Evolutionary conservation across 2,888 invertebrate species (phyloP).

Genomic region (Biston stratarius): DNA sequence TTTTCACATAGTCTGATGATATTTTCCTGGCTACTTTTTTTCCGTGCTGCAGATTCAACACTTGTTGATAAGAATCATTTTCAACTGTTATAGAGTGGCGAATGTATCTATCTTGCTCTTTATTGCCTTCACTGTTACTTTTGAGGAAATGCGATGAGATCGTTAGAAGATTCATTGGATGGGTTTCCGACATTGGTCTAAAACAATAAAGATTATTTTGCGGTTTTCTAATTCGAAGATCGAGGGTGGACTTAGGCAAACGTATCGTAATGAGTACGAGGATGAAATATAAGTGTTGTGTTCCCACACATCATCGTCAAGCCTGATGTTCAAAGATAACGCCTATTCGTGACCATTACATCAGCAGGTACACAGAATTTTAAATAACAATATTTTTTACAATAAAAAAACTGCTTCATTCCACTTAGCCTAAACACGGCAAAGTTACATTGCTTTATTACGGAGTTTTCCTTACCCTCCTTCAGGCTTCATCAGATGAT

Average conservation of each 20-base stretch:
- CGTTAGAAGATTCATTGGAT: constrained; percentile 57
- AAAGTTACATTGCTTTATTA: no score
- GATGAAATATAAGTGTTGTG: no score
- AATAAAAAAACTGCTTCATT: no score
- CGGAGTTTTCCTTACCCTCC: no score
- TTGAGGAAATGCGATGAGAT: constrained; percentile 50
- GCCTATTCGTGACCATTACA: no score
- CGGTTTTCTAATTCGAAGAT: not conserved
- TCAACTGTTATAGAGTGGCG: constrained; percentile 49
- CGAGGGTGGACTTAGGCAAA: not conserved
- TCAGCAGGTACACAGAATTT: no score
- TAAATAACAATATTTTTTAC: no score
- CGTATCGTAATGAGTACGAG: not conserved
- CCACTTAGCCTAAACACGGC: no score
- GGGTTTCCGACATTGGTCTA: constrained; percentile 55
- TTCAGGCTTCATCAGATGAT: no score
- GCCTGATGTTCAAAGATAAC: no score
- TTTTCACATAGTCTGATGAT: constrained; percentile 74
- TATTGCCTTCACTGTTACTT: constrained; percentile 44
- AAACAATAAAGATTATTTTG: constrained; percentile 31
- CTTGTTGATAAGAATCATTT: constrained; percentile 56
- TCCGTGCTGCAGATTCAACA: constrained; percentile 67
- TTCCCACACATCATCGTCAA: no score
- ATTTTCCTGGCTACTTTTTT: constrained; percentile 65
- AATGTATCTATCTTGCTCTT: constrained; percentile 47